Percentiles rank a stretch among this genome's conserved stretches.
phyloP scores from a whole-genome alignment of 1,140 invertebrate species.

The Papilio glaucus region DNA sequence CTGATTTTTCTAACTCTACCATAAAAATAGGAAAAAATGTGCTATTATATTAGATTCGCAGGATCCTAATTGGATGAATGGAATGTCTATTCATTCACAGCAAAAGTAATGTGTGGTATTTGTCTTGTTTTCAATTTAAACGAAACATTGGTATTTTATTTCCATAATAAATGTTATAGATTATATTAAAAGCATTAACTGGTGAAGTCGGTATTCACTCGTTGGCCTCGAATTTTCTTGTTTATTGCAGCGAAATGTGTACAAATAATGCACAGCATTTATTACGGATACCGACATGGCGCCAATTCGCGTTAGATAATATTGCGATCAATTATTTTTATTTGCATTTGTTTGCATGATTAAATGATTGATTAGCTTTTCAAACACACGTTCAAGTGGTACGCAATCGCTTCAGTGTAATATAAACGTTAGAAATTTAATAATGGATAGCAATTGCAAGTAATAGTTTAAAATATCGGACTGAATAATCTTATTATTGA shows the following conservation, averaged over 20 bases:
- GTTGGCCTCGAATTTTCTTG: slow-evolving; percentile 52
- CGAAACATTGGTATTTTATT: not conserved
- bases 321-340: not conserved
- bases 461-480: too few species aligned
- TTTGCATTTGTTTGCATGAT: slow-evolving; percentile 2
- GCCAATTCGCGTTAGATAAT: slow-evolving; percentile 42
- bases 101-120: not conserved
- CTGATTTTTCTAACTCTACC: too few species aligned
- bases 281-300: slow-evolving; percentile 43
- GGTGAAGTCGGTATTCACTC: slow-evolving; percentile 32
- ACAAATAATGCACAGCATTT: slow-evolving; percentile 47
- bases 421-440: not conserved
- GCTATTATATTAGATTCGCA: not conserved
- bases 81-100: not conserved
- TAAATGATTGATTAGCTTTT: slow-evolving; percentile 25
- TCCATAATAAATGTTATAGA: slow-evolving; percentile 38
- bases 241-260: slow-evolving; percentile 49
- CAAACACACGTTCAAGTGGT: slow-evolving; percentile 17
- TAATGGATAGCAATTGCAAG: too few species aligned
- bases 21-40: not conserved
- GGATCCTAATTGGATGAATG: not conserved
- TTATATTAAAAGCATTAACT: slow-evolving; percentile 40
- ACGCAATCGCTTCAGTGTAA: slow-evolving; percentile 5
- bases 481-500: too few species aligned
- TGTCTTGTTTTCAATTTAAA: too few species aligned